Conservation (phyloP, 2,797 vertebrate species). For the Cossypha caffra region DNA sequence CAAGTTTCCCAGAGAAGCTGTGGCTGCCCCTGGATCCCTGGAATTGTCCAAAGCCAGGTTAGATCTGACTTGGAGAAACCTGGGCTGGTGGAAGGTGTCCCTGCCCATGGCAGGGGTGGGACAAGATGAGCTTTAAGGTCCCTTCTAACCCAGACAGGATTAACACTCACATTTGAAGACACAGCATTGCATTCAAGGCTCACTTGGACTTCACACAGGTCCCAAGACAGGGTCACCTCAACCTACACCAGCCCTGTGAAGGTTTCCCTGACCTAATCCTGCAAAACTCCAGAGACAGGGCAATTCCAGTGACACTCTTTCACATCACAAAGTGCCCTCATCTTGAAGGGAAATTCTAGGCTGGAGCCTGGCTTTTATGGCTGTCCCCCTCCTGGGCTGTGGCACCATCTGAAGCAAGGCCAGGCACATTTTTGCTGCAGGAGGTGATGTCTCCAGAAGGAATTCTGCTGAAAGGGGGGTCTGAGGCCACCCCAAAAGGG, state of each 20-base stretch:
- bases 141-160: not conserved
- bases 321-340: not conserved
- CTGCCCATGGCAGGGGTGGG: not conserved
- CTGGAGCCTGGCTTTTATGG: not conserved
- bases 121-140: accelerated
- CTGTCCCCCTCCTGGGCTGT: not conserved
- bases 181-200: not conserved
- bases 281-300: not conserved
- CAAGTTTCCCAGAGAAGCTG: not conserved
- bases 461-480: not conserved
- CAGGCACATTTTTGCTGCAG: not conserved
- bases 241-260: not conserved
- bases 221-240: not conserved
- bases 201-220: not conserved
- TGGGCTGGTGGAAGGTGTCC: accelerated
- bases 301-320: not conserved
- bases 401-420: not conserved
- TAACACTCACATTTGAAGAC: not conserved
- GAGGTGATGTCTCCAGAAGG: no score
- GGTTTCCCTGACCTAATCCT: not conserved
- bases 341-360: no score
- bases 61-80: accelerated
- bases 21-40: not conserved
- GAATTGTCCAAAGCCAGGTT: accelerated
- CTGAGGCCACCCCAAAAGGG: not conserved